Percentiles rank a stretch among this genome's conserved stretches.
Conservation (phyloP, 2,888 invertebrate genomes). For the Kuschelorhynchus macadamiae region DNA sequence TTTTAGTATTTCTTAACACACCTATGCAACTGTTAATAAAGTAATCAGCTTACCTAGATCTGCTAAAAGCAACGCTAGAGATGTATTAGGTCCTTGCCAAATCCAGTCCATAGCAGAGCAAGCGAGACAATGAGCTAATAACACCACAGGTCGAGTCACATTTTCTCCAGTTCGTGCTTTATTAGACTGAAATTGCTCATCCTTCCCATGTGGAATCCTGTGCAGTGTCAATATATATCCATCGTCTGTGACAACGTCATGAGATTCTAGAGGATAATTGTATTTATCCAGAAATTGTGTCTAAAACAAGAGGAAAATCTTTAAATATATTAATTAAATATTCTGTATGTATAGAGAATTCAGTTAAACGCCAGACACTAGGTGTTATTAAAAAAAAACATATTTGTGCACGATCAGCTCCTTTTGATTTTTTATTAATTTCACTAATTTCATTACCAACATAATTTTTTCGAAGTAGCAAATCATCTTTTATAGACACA, state of each 20-base stretch:
- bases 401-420: too few species aligned
- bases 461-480: too few species aligned
- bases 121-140: conserved; percentile 53
- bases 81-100: conserved; percentile 51
- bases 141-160: conserved; percentile 43
- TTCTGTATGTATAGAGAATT: too few species aligned
- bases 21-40: too few species aligned
- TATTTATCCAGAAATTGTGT: conserved; percentile 73
- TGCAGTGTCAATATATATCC: conserved; percentile 84
- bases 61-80: conserved; percentile 53
- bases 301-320: too few species aligned
- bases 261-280: conserved; percentile 76
- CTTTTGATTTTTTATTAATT: too few species aligned
- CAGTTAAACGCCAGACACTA: too few species aligned
- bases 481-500: too few species aligned
- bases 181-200: neutral
- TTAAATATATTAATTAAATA: too few species aligned
- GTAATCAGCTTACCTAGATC: conserved; percentile 57
- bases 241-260: conserved; percentile 78
- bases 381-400: too few species aligned
- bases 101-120: conserved; percentile 54
- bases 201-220: conserved; percentile 74
- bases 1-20: too few species aligned
- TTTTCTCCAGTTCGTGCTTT: neutral
- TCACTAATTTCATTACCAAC: too few species aligned